A percentile compares a stretch with the other conserved stretches of the same genome.
These are phyloP conservation scores for Vidua macroura DNA, from an alignment of 2,113 vertebrate species.

Conservation along the genomic window DNA sequence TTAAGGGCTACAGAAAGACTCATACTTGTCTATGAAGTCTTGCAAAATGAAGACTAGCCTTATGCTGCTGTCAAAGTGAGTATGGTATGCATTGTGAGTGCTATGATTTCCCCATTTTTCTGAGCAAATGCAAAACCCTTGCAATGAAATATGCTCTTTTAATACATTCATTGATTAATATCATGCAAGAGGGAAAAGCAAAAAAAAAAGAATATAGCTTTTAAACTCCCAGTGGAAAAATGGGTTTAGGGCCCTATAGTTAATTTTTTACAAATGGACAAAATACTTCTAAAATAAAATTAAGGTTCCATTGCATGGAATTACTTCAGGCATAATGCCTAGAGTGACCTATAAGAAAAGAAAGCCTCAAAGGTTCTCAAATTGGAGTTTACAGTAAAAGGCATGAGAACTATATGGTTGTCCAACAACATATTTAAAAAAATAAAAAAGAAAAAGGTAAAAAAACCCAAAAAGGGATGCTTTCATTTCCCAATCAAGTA, in stretches of 20 bases:
- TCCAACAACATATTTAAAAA: background rate
- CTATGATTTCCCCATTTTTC: background rate
- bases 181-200: rapidly evolving
- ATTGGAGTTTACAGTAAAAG: background rate
- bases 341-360: background rate
- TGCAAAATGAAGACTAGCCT: background rate
- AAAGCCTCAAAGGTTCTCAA: background rate
- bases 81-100: background rate
- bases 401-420: background rate
- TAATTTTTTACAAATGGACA: background rate
- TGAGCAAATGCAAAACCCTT: background rate
- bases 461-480: background rate
- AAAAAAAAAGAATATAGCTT: background rate
- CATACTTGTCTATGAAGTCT: background rate
- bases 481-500: background rate
- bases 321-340: background rate
- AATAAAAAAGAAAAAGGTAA: too few species aligned
- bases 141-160: background rate
- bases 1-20: background rate
- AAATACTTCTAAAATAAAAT: background rate
- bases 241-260: background rate
- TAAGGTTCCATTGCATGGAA: background rate
- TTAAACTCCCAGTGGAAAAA: background rate
- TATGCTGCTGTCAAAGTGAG: background rate
- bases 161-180: background rate